phyloP scores from a whole-genome alignment of 2,888 invertebrate species.

The Ganaspis brasiliensis region DNA sequence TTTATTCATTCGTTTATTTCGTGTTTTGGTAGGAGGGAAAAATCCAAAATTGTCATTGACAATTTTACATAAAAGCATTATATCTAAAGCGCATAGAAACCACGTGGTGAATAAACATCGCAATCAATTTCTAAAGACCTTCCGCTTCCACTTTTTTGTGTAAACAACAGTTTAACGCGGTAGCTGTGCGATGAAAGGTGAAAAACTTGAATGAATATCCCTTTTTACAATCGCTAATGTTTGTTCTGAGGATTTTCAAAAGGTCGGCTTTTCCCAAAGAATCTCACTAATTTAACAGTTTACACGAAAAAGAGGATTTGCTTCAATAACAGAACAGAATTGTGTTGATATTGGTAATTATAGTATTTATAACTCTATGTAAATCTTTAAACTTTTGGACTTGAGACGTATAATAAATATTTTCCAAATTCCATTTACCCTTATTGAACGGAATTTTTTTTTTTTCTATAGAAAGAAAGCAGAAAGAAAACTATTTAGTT shows the following conservation, averaged over 20 bases:
- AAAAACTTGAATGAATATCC: conserved; percentile 56
- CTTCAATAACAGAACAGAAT: no score
- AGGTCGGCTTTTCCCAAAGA: background rate
- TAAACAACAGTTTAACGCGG: conserved; percentile 52
- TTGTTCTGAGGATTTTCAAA: conserved; percentile 22
- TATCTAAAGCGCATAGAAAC: conserved; percentile 50
- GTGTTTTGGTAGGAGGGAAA: conserved; percentile 54
- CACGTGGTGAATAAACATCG: conserved; percentile 57
- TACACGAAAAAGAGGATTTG: no score
- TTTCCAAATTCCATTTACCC: no score
- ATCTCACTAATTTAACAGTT: conserved; percentile 14
- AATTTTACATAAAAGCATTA: conserved; percentile 56
- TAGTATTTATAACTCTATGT: no score
- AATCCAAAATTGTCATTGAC: conserved; percentile 57
- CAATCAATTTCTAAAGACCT: conserved; percentile 56
- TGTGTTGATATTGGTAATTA: no score
- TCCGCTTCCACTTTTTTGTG: conserved; percentile 57
- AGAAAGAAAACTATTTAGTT: no score
- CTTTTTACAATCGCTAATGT: conserved; percentile 56
- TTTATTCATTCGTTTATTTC: conserved; percentile 44
- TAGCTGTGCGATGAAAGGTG: conserved; percentile 49
- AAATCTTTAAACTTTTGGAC: no score
- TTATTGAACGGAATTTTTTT: no score
- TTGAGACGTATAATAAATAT: no score
- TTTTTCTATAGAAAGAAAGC: no score